Conservation (phyloP, 2,888 invertebrate genomes). For the Tenthredo scrophulariae region DNA sequence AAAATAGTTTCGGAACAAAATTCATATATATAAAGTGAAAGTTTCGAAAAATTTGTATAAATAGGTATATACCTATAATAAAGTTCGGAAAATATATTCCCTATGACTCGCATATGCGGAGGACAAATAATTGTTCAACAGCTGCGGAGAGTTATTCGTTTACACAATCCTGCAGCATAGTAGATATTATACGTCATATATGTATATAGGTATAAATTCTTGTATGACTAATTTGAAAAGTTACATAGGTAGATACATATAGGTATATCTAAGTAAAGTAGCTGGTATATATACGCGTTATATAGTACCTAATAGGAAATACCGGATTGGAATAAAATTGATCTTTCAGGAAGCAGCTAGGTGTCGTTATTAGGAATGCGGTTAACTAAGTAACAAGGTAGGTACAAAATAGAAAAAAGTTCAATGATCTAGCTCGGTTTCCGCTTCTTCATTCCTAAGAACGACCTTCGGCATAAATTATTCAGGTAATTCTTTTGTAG, state of each 20-base stretch:
- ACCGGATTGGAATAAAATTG: not conserved
- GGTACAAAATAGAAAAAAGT: not conserved
- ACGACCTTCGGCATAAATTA: slow-evolving; percentile 22
- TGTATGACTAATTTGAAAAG: slow-evolving; percentile 17
- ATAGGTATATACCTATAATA: not conserved
- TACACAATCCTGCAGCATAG: not conserved
- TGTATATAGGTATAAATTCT: slow-evolving; percentile 1
- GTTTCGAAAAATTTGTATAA: not conserved
- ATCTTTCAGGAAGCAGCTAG: not conserved
- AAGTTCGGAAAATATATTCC: not conserved
- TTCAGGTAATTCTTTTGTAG: not conserved
- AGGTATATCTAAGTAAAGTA: not conserved
- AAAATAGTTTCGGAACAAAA: not conserved
- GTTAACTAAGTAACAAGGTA: not conserved
- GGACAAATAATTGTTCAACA: not conserved
- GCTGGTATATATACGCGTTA: not conserved
- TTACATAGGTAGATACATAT: not conserved
- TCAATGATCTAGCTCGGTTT: slow-evolving; percentile 2
- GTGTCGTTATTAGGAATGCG: not conserved
- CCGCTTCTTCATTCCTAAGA: slow-evolving; percentile 31
- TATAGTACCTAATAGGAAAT: not conserved
- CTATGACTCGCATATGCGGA: not conserved
- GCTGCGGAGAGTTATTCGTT: slow-evolving; percentile 3
- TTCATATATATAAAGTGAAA: not conserved
- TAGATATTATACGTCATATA: not conserved